A percentile compares a stretch with the other conserved stretches of the same genome.
phyloP scores from a whole-genome alignment of 2,888 invertebrate genomes.

The Brenthis hecate region DNA sequence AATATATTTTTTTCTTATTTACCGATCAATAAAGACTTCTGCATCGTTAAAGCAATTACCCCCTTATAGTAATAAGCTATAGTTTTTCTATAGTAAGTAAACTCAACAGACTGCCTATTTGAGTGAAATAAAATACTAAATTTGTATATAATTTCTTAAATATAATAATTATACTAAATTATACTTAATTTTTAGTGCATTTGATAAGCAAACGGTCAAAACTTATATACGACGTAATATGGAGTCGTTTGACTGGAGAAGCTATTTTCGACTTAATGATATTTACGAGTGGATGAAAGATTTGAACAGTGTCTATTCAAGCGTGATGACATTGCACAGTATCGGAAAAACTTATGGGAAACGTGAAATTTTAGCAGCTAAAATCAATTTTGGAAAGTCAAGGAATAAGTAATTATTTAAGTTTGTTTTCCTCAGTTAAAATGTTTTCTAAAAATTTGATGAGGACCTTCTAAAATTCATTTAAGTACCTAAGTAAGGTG shows the following conservation, averaged over 20 bases:
- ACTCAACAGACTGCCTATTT: no score
- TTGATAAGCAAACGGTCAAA: slow-evolving; percentile 62
- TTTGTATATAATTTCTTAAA: neutral
- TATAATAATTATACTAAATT: neutral
- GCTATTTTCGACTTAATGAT: slow-evolving; percentile 81
- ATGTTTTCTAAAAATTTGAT: no score
- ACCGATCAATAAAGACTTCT: no score
- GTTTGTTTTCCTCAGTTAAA: no score
- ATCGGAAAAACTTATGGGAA: slow-evolving; percentile 69
- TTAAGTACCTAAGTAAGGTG: no score
- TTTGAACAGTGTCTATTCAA: slow-evolving; percentile 65
- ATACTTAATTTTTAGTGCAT: slow-evolving; percentile 50
- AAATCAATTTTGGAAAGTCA: slow-evolving; percentile 20
- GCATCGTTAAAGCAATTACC: no score
- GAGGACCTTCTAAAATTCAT: no score
- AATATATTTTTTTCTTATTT: no score
- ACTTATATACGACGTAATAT: slow-evolving; percentile 60
- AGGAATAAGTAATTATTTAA: slow-evolving; percentile 25
- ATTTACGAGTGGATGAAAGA: slow-evolving; percentile 83
- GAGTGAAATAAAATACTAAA: no score
- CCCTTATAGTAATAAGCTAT: neutral
- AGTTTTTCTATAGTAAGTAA: neutral
- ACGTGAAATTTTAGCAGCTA: slow-evolving; percentile 57
- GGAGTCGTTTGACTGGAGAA: slow-evolving; percentile 74
- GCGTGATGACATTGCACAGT: slow-evolving; percentile 57